Base-by-base conservation (phyloP, 2,888 invertebrate genomes). In the Megalurothrips usitatus region DNA sequence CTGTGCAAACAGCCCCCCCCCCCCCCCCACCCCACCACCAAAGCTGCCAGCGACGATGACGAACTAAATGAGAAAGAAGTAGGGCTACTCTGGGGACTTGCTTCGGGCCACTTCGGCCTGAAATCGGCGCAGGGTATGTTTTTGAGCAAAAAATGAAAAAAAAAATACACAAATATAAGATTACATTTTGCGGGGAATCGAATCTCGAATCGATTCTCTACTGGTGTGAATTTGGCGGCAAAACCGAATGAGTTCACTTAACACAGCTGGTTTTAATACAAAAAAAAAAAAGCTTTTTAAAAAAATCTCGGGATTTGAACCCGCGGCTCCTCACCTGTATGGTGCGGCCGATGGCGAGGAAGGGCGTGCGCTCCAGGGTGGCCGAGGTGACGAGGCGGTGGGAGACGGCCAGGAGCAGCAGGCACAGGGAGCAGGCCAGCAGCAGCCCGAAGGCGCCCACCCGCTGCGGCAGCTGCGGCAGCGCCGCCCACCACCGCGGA, bases 351-450 rank as follows among this genome's bases (percentile, higher is more conserved):
- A 85, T 83, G 80, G 83, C 83, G 17, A 84, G 82, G 80, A 84
- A 83, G 58, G 82, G 83, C 68, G 83, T 75, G 58, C 83, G 81
- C 80, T 84, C 83, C 1, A 84, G 82, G 8, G 84, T 78, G 14
- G 83, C 80, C n/a, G 83, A 83, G 68, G 83, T 84, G 48, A 84
- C 84, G 79, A 84, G 83, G 23, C 83, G 82, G 81, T 85, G 85
- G 78, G 84, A 84, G 78, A 84, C 82, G 26, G 85, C 81, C 19
- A 85, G 82, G n/a, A 85, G 84, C 19, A 84, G 83, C 79, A 85
- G 84, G 80, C 84, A 84, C 78, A 84, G 82, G 26, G 84, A 83
- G 11, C 83, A 84, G 28, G 85, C 83, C 81, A 85, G 81, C 63
- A 81, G 82, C 78, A 83, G 58, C 34, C 82, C 82, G 43, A 83